Conservation (phyloP, 2,113 vertebrate species). For the Pterocles gutturalis region DNA sequence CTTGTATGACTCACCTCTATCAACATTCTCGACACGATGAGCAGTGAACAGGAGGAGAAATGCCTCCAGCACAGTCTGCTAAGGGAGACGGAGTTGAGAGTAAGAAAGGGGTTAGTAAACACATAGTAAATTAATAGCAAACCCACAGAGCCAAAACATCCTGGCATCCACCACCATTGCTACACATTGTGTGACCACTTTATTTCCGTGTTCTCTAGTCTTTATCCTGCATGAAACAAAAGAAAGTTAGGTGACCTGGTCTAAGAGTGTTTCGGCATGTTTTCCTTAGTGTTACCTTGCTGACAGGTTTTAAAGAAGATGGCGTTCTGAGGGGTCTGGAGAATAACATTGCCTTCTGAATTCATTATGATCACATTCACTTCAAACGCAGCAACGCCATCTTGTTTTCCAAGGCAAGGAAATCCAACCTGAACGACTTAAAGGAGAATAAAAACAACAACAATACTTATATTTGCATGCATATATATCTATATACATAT, state of each 20-base stretch:
- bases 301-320: slow-evolving; percentile 95
- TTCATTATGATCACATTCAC: slow-evolving; percentile 90
- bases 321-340: slow-evolving; percentile 89
- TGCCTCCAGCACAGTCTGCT: not conserved
- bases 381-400: slow-evolving; percentile 90
- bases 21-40: not conserved
- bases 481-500: not conserved
- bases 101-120: not conserved
- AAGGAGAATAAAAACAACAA: not conserved
- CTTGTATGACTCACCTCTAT: not conserved
- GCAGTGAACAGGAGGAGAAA: not conserved
- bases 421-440: slow-evolving; percentile 90
- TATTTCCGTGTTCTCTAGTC: not conserved
- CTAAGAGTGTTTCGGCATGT: not conserved
- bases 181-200: not conserved
- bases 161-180: not conserved
- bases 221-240: not conserved
- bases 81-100: not conserved
- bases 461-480: not conserved
- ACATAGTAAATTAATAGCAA: not conserved
- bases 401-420: slow-evolving; percentile 89
- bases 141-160: not conserved
- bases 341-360: slow-evolving; percentile 86
- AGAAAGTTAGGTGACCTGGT: not conserved
- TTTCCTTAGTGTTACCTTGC: slow-evolving; percentile 79